Evolutionary conservation across 2,888 invertebrate species (phyloP), one percentile per base, ranked within the genome.

Genomic region (Andrena chrysosceles): DNA sequence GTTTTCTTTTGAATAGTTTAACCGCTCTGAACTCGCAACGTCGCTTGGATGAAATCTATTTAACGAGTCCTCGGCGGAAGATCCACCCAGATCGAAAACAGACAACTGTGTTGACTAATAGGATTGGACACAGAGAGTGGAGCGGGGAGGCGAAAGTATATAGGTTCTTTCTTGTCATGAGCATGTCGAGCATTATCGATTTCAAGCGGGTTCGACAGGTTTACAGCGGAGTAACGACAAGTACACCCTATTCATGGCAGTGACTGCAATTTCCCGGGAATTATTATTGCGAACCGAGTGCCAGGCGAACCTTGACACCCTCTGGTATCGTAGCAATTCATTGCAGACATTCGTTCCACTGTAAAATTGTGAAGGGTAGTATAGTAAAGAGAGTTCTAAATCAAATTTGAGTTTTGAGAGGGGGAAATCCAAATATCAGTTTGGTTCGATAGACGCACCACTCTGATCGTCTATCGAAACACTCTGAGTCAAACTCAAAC

Each of bases 261-360:
- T 7, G 26, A 23, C 10, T 23, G 23, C 56, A 26, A 56, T 23
- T 23, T 56, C 4, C 56, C 20, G 56, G 10, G 56, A 56, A 56
- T 56, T 56, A 56, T 56, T 56, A 56, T 56, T 56, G 54, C 54
- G 20, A 20, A 8, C 52, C 52, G 52, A 52, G 20, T 52, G 52
- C 7, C n/a, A 8, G 52, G 20, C 7, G 23, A 26, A 56, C 23
- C 20, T 23, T 56, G 23, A 23, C 42, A 42, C 42, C 42, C 42
- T 42, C 42, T 4, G 42, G 4, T 42, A 42, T 42, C 42, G 42
- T 16, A 42, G 42, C 42, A 4, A 42, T 42, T 42, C 42, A 42
- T 16, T 1, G 42, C 42, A 42, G 42, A 16, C 42, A 16, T 16
- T 42, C 42, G 42, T 5, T 42, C 42, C 42, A 16, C 42, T 13